phyloP scores from a whole-genome alignment of 2,797 vertebrate genomes.

The Chaetophractus vellerosus region DNA sequence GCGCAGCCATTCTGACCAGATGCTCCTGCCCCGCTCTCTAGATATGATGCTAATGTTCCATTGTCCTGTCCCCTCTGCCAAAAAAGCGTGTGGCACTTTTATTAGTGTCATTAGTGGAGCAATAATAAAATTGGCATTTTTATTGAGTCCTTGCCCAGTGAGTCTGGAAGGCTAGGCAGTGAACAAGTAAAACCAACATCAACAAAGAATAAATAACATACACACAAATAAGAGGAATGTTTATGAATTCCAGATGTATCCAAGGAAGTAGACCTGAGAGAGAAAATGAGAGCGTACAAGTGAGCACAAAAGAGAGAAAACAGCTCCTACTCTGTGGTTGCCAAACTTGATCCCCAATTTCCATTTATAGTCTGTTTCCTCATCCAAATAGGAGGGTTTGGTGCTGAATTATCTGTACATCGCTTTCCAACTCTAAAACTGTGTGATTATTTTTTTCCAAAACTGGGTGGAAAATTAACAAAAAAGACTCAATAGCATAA shows the following conservation, averaged over 20 bases:
- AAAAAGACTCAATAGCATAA: neutral
- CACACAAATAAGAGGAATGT: neutral
- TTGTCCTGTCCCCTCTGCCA: neutral
- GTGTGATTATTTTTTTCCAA: slow-evolving; percentile 16
- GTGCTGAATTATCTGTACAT: neutral
- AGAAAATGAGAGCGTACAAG: neutral
- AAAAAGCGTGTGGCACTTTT: slow-evolving; percentile 7
- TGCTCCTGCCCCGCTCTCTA: neutral
- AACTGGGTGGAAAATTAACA: slow-evolving; percentile 16
- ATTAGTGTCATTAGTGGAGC: slow-evolving; percentile 32
- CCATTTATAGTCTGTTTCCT: neutral
- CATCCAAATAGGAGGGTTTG: neutral
- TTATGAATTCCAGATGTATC: neutral
- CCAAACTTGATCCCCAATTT: neutral
- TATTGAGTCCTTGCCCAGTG: neutral
- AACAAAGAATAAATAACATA: neutral
- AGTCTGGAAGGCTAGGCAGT: neutral
- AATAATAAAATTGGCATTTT: slow-evolving; percentile 40
- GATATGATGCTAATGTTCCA: neutral
- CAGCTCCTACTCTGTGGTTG: neutral
- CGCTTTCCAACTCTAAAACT: neutral
- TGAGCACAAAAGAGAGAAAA: neutral
- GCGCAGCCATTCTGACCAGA: neutral
- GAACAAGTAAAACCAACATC: slow-evolving; percentile 28
- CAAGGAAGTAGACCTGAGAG: neutral